Conservation (phyloP, 1,140 invertebrate genomes). For the Bombus cullumanus region DNA sequence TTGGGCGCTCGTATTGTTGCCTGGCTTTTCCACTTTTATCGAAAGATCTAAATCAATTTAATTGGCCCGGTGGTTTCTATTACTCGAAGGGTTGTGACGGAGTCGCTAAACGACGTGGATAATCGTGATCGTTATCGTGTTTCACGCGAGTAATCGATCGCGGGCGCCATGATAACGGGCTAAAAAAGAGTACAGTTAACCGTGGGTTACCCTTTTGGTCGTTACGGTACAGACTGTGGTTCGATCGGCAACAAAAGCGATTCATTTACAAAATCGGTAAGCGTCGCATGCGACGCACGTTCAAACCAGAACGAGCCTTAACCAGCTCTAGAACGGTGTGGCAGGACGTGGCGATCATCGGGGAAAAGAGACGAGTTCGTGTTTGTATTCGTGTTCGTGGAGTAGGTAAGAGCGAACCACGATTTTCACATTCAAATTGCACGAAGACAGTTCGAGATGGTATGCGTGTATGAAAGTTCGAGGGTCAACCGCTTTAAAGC, state of each 20-base stretch:
- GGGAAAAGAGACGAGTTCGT: neutral
- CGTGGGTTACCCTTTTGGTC: slow-evolving; percentile 7
- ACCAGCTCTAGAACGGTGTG: neutral
- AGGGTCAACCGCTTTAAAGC: slow-evolving; percentile 21
- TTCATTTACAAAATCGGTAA: slow-evolving; percentile 50
- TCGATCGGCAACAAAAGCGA: slow-evolving; percentile 42
- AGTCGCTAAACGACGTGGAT: neutral
- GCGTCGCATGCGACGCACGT: slow-evolving; percentile 42
- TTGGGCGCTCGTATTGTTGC: too few relatives aligned
- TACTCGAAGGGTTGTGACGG: neutral
- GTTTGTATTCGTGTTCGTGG: neutral
- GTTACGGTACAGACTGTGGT: slow-evolving; percentile 23
- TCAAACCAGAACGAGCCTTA: slow-evolving; percentile 34
- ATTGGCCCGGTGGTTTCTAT: neutral
- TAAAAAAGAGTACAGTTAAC: slow-evolving; percentile 48
- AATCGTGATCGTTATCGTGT: neutral
- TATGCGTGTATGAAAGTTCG: neutral
- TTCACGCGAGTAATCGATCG: neutral
- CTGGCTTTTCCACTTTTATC: neutral
- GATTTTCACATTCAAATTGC: slow-evolving; percentile 51
- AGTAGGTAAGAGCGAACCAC: neutral
- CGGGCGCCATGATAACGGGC: slow-evolving; percentile 29
- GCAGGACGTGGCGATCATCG: slow-evolving; percentile 5
- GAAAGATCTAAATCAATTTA: neutral
- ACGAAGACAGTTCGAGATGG: neutral